Evolutionary conservation across 2,888 invertebrate species (phyloP), one percentile per base, ranked within the genome.

Genomic region (Galerucella calmariensis): DNA sequence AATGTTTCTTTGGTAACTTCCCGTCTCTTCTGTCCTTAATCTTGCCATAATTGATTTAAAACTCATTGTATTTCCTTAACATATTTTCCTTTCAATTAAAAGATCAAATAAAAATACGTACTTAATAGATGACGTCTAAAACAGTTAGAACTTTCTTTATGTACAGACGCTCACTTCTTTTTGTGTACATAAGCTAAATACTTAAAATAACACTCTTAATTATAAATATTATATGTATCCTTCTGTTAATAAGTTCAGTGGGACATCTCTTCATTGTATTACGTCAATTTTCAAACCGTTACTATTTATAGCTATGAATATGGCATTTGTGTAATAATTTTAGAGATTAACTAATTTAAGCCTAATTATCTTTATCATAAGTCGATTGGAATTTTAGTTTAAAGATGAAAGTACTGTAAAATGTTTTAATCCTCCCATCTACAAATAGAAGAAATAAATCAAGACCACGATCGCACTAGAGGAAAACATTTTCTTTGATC

Each of bases 281-380:
- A 41, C 41, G 35, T 41, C 27, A 62, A 62, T 41, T 41, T 62
- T 41, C 1, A 41, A 41, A 62, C 62, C 62, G 62, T 62, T 62
- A 62, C 62, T 62, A 62, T 62, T 62, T 62, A 62, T 62, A 62
- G 35, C 62, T 16, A 41, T 62, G 62, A 62, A 62, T 62, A 41
- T 62, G 27, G 41, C 41, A 62, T 35, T 62, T 62, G 62, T 62
- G 14, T 14, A 41, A n/a, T 35, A 62, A 62, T 41, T n/a, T 62
- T 20, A 35, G 16, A 62, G 41, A 61, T 27, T 61, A 61, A 58
- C 2, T 24, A 41, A 41, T 24, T 12, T 48, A 12, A 48, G 48
- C 14, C 48, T 48, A 14, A 48, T 48, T 14, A 14, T 12, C 0
- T 12, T 46, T 46, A 51, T n/a, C 4, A n/a, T 51, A 12, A 5